phyloP scores from a whole-genome alignment of 35 echinoderm and acorn worm species.

The Apostichopus parvimensis region DNA sequence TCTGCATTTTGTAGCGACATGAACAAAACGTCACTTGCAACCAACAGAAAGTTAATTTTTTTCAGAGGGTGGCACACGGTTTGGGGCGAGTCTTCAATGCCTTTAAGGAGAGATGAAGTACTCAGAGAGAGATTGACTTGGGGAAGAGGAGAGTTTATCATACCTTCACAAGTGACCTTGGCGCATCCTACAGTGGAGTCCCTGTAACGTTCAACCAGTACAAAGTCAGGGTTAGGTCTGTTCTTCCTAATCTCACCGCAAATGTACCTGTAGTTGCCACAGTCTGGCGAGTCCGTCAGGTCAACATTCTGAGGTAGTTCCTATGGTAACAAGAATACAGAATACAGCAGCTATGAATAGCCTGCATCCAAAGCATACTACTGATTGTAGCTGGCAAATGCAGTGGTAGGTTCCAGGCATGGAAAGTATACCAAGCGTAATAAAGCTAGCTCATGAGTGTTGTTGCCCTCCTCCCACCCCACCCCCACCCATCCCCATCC shows the following conservation, averaged over 20 bases:
- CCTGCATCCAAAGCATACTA: too few relatives aligned
- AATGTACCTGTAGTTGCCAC: constrained; percentile 20
- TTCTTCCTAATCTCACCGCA: constrained; percentile 43
- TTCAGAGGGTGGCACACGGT: too few relatives aligned
- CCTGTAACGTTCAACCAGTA: constrained; percentile 15
- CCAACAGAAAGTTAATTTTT: too few relatives aligned
- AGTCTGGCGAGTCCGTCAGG: constrained; percentile 7
- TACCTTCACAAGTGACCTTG: constrained; percentile 45
- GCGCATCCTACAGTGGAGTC: constrained; percentile 39
- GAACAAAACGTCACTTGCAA: neutral
- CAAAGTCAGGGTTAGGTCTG: constrained; percentile 47
- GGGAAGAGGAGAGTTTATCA: neutral
- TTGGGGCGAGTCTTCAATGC: too few relatives aligned
- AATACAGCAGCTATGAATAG: neutral
- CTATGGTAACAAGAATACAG: neutral
- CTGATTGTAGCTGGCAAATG: too few relatives aligned
- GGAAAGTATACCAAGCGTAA: too few relatives aligned
- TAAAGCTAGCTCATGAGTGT: too few relatives aligned
- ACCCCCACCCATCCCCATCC: too few relatives aligned
- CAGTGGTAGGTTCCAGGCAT: too few relatives aligned
- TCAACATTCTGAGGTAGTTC: constrained; percentile 28
- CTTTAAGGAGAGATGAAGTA: too few relatives aligned
- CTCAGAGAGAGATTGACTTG: too few relatives aligned
- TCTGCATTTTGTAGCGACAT: neutral
- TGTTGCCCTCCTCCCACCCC: too few relatives aligned